Percentiles rank a stretch among this genome's conserved stretches.
Conservation (phyloP, 1,140 invertebrate species). For the Eupeodes corollae region DNA sequence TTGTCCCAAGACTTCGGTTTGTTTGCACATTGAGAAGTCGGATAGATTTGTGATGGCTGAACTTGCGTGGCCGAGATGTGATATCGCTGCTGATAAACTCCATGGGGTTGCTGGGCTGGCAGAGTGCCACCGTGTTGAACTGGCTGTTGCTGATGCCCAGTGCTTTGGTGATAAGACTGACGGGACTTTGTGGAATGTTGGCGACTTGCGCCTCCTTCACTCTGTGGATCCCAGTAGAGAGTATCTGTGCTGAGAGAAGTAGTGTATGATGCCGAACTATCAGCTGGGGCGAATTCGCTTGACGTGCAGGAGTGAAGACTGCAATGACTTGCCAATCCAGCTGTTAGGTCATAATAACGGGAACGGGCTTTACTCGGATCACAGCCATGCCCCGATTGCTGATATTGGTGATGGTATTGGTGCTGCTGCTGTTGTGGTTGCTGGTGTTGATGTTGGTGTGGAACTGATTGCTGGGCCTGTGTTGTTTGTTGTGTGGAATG, state of each 20-base stretch:
- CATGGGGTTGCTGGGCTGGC: slow-evolving; percentile 32
- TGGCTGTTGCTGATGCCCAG: slow-evolving; percentile 10
- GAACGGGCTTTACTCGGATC: slow-evolving; percentile 26
- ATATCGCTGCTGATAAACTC: slow-evolving; percentile 24
- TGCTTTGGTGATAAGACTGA: slow-evolving; percentile 28
- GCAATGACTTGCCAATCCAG: slow-evolving; percentile 58
- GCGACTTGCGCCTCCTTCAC: slow-evolving; percentile 30
- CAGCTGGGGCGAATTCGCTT: slow-evolving; percentile 53
- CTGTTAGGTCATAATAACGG: slow-evolving; percentile 45
- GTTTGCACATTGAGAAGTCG: slow-evolving; percentile 42
- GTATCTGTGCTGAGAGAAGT: slow-evolving; percentile 75
- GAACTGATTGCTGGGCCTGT: not conserved
- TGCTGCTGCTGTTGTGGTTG: slow-evolving; percentile 6
- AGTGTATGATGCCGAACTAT: slow-evolving; percentile 60
- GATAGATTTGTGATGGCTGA: slow-evolving; percentile 39
- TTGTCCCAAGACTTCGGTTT: slow-evolving; percentile 83
- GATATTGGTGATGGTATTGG: not conserved
- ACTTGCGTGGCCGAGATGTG: slow-evolving; percentile 40
- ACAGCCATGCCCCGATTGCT: slow-evolving; percentile 1
- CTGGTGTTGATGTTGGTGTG: slow-evolving; percentile 10
- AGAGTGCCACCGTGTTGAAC: slow-evolving; percentile 19
- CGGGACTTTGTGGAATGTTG: slow-evolving; percentile 35
- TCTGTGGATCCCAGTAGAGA: slow-evolving; percentile 62
- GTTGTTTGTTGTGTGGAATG: slow-evolving; percentile 10
- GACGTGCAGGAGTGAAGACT: slow-evolving; percentile 70